A percentile compares a stretch with the other conserved stretches of the same genome.
Conservation (phyloP, 2,797 vertebrate genomes). For the Diglossa cyanea region DNA sequence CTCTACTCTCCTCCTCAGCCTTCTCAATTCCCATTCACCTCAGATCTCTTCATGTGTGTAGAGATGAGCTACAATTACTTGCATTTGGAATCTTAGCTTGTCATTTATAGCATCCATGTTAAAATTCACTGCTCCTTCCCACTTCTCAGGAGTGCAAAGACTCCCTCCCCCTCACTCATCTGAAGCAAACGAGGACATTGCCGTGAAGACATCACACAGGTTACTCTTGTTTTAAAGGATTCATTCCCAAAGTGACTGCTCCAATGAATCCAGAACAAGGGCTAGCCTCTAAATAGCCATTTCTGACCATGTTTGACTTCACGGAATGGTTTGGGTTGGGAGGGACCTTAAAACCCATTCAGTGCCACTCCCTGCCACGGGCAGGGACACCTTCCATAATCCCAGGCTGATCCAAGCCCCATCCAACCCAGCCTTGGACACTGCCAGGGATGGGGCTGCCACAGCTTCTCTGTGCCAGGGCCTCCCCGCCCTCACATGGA, state of each 20-base stretch:
- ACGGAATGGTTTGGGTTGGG: neutral
- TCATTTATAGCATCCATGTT: neutral
- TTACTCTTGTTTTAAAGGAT: neutral
- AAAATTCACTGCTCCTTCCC: neutral
- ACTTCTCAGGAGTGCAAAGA: neutral
- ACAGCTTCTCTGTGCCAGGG: neutral
- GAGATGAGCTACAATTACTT: neutral
- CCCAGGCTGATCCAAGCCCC: neutral
- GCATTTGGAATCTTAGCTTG: neutral
- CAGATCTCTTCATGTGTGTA: neutral
- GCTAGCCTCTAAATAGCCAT: neutral
- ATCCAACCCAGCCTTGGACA: neutral
- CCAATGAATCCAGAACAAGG: neutral
- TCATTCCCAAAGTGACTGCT: neutral
- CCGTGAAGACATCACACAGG: neutral
- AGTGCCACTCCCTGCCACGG: rapidly evolving
- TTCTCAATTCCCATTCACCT: neutral
- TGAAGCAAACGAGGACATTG: neutral
- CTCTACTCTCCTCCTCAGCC: neutral
- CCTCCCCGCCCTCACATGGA: neutral
- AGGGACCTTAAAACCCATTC: neutral
- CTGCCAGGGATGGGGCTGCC: neutral
- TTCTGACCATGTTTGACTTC: neutral
- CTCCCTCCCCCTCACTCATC: neutral
- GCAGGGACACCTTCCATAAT: neutral